A percentile compares a stretch with the other conserved stretches of the same genome.
These are phyloP conservation scores for Eumaeus atala DNA, from an alignment of 1,140 invertebrate species.

Conservation along the genomic window DNA sequence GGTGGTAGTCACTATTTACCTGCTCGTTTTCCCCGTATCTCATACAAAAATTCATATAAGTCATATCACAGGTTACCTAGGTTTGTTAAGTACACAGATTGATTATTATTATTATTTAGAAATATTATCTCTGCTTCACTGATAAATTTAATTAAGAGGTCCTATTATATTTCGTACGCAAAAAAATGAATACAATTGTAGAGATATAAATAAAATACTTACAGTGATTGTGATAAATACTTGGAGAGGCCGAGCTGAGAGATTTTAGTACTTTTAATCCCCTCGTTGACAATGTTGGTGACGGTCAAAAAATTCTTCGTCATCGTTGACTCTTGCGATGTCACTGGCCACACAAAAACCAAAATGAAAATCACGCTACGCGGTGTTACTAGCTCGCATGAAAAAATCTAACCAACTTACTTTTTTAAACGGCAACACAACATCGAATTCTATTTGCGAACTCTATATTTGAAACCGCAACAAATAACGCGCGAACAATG, in stretches of 20 bases:
- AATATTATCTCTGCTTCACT: no score
- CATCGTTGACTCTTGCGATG: slow-evolving; percentile 62
- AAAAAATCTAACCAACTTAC: slow-evolving; percentile 36
- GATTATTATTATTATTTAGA: no score
- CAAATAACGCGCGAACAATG: slow-evolving; percentile 52
- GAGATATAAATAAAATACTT: slow-evolving; percentile 61
- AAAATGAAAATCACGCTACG: slow-evolving; percentile 25
- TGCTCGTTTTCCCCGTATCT: no score
- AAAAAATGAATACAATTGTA: no score
- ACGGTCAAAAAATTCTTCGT: slow-evolving; percentile 74
- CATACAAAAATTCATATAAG: no score
- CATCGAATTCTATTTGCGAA: slow-evolving; percentile 18
- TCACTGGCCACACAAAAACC: slow-evolving; percentile 50
- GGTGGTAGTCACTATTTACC: no score
- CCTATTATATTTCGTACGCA: no score
- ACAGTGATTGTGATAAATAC: slow-evolving; percentile 83
- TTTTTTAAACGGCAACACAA: slow-evolving; percentile 49
- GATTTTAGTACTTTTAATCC: slow-evolving; percentile 82
- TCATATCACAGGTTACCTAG: no score
- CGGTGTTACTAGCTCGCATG: slow-evolving; percentile 20
- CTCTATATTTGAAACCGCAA: slow-evolving; percentile 40
- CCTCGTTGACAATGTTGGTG: slow-evolving; percentile 79
- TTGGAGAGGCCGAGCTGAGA: slow-evolving; percentile 81
- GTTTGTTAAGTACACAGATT: no score
- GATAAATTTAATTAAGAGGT: no score